Evolutionary conservation across 2,888 invertebrate species (phyloP), one percentile per base, ranked within the genome.

Genomic region (Hirtodrosophila cameraria): DNA sequence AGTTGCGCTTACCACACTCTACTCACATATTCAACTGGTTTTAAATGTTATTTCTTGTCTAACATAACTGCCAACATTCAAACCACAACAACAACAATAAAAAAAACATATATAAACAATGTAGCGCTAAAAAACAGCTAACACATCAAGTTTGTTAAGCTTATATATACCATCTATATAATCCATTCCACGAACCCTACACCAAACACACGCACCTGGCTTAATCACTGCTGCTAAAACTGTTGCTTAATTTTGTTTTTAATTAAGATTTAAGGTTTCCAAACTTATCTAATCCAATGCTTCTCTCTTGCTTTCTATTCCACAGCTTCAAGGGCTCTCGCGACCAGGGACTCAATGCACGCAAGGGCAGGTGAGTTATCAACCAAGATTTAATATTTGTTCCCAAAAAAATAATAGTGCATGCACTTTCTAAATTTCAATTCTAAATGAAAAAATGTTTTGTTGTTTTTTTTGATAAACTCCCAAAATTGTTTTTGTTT

Each of bases 271-370:
- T 33, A 15, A 7, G 3, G 18, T 20, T 35, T 6, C 11, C 15
- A 7, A 57, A 28, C 8, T 61, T 35, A 6, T 9, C 27, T 64
- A 46, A 75, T 15, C 8, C 9, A n/a, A n/a, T 39, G 27, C 31
- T 23, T 41, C 15, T 61, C 41, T 39, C 18, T 35, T 23, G 8
- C 8, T 23, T 23, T 23, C n/a, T 23, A 23, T 3, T 57, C 23
- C 53, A 84, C 91, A 93, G 93, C 91, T 93, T 93, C 92, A 93
- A 93, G 90, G 93, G 93, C 87, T 93, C 93, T 57, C 92, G 93
- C 69, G 93, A 93, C 87, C 91, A 93, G 66, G 92, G 92, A 74
- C 91, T 93, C 7, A 91, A 91, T 58, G 82, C 89, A 55, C 89
- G 91, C 67, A 90, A 90, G 76, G 87, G 89, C 75, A 91, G 90